Base-by-base conservation (phyloP, 2,113 vertebrate species). In the Sterna hirundo region DNA sequence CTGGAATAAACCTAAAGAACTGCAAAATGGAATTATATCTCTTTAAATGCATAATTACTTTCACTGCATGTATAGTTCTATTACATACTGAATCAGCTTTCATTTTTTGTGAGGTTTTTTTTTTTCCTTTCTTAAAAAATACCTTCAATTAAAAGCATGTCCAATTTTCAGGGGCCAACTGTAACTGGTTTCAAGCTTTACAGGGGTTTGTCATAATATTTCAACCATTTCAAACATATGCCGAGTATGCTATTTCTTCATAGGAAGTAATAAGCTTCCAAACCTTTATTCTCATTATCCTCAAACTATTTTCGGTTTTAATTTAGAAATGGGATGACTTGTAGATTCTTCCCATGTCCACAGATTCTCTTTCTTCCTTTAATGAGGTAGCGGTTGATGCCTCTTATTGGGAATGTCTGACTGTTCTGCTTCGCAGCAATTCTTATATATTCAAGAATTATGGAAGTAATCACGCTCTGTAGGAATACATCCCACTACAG, bases 401-500 rank as follows among this genome's bases (percentile, higher is more conserved):
- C 58, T 88, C 76, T 96, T 89, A 83, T 68, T 64, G 11, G 61
- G 38, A 83, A 95, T 60, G 64, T 79, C 36, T 95, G 68, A 91
- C 84, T 86, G 54, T 90, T 96, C 89, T 94, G 42, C 83, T 94
- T 95, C 94, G 69, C 65, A 96, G 72, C 62, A 93, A 94, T 96
- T 97, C 94, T 96, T 74, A 83, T 17, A 92, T 71, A 92, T 78
- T 86, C 58, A 93, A 96, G 87, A 98, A 96, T 97, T 95, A 97
- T 76, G 74, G 86, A 96, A 96, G 88, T 76, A 97, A 97, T 98
- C 95, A 93, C 1, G 5, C 74, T 92, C 93, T 78, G 62, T 74
- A 95, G 87, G 84, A 96, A 91, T 96, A 57, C 49, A 34, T 96
- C 96, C 77, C 92, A 88, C 91, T 92, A 74, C 66, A 89, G 92